phyloP scores from a whole-genome alignment of 2,113 vertebrate species.

The Aspiorhynchus laticeps region DNA sequence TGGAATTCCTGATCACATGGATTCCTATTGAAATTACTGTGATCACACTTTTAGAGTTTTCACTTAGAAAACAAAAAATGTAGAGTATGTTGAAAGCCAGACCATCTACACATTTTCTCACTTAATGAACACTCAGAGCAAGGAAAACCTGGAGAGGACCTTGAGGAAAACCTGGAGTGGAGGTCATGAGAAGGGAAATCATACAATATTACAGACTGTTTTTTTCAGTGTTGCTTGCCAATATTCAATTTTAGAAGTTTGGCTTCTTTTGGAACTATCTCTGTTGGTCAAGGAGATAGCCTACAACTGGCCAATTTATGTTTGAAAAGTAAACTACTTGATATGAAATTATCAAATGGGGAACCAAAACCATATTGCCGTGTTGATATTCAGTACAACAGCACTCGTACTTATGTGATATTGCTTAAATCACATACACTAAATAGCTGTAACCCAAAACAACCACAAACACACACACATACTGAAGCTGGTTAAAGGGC shows the following conservation, averaged over 20 bases:
- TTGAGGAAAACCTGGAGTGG: neutral
- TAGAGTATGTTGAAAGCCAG: neutral
- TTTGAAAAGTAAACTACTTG: neutral
- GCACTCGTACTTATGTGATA: neutral
- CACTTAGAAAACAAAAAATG: fast-evolving
- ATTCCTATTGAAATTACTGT: neutral
- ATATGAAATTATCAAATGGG: neutral
- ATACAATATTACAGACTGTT: neutral
- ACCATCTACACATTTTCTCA: neutral
- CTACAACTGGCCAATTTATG: neutral
- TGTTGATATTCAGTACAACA: neutral
- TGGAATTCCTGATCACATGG: neutral
- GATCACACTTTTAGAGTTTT: neutral
- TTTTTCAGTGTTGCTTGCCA: neutral
- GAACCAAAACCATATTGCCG: neutral
- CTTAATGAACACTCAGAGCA: neutral
- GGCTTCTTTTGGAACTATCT: neutral
- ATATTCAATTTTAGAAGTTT: neutral
- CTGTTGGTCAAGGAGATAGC: neutral
- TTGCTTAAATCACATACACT: neutral
- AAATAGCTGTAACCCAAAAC: neutral
- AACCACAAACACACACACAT: constrained; percentile 23
- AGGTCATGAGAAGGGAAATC: neutral
- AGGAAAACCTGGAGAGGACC: too few species aligned
- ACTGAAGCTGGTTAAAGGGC: constrained; percentile 72